These are phyloP conservation scores for Atopsyche davidsoni DNA, from an alignment of 1,140 invertebrate genomes.

Conservation along the genomic window DNA sequence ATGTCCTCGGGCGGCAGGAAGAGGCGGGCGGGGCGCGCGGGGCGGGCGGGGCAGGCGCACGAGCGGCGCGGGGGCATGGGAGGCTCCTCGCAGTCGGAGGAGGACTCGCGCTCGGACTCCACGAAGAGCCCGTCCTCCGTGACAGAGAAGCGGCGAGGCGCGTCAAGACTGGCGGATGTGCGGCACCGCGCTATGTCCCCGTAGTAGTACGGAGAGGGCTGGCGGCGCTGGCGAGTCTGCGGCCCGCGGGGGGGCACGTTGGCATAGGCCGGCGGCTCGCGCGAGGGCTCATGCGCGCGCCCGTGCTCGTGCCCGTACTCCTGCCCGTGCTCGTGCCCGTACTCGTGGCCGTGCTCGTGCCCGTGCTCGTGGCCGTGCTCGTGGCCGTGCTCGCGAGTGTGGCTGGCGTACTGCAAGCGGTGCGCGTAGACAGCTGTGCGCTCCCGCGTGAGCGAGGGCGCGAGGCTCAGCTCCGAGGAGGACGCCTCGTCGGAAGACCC, in stretches of 20 bases:
- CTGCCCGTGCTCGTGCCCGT: slow-evolving; percentile 1
- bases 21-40: slow-evolving; percentile 53
- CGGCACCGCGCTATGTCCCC: slow-evolving; percentile 55
- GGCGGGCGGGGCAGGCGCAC: slow-evolving; percentile 60
- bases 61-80: slow-evolving; percentile 58
- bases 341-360: slow-evolving; percentile 14
- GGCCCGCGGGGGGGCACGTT: slow-evolving; percentile 39
- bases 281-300: slow-evolving; percentile 10
- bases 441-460: slow-evolving; percentile 29
- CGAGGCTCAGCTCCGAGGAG: slow-evolving; percentile 37
- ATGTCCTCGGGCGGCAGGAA: slow-evolving; percentile 60
- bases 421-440: neutral
- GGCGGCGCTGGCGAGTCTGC: slow-evolving; percentile 50
- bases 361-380: slow-evolving; percentile 3
- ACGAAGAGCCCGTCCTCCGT: slow-evolving; percentile 55
- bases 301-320: slow-evolving; percentile 12
- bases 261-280: slow-evolving; percentile 37
- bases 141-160: slow-evolving; percentile 58
- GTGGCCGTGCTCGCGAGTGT: neutral
- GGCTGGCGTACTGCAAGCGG: neutral
- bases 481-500: slow-evolving; percentile 38
- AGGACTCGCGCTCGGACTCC: slow-evolving; percentile 41
- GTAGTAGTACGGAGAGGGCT: slow-evolving; percentile 74
- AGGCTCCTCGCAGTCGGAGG: slow-evolving; percentile 43
- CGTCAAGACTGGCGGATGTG: slow-evolving; percentile 64